Conservation (phyloP, 92 coral and sea anemone genomes). For the Metridium senile region DNA sequence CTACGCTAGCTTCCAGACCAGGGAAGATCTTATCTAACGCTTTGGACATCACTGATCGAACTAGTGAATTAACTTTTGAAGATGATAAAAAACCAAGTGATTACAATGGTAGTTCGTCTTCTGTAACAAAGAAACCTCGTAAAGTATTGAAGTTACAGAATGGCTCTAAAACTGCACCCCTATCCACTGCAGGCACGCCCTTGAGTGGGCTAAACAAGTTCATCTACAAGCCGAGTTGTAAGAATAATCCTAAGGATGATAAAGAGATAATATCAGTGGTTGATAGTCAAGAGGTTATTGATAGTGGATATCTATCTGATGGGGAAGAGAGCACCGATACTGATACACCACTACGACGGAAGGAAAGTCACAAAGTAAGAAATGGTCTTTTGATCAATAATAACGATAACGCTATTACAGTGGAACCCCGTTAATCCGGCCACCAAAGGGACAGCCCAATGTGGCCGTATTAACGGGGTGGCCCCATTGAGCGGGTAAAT, state of each 20-base stretch:
- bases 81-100: neutral
- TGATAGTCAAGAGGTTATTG: conserved; percentile 15
- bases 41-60: neutral
- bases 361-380: neutral
- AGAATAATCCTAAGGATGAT: neutral
- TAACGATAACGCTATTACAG: too few relatives aligned
- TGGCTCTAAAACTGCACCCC: neutral
- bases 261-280: neutral
- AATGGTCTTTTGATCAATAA: too few relatives aligned
- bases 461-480: too few relatives aligned
- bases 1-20: neutral
- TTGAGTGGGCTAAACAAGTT: conserved; percentile 7
- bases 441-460: too few relatives aligned
- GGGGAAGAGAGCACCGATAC: conserved; percentile 68
- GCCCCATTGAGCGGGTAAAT: too few relatives aligned
- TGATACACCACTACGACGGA: conserved; percentile 48
- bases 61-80: neutral
- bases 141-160: neutral
- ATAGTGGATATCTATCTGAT: conserved; percentile 85
- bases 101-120: neutral
- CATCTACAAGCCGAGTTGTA: conserved; percentile 12
- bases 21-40: conserved; percentile 1
- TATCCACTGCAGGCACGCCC: neutral
- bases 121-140: neutral
- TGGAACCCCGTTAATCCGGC: too few relatives aligned